A percentile compares a stretch with the other conserved stretches of the same genome.
Evolutionary conservation across 2,113 vertebrate species (phyloP).

Genomic region (Cyanoderma ruficeps): DNA sequence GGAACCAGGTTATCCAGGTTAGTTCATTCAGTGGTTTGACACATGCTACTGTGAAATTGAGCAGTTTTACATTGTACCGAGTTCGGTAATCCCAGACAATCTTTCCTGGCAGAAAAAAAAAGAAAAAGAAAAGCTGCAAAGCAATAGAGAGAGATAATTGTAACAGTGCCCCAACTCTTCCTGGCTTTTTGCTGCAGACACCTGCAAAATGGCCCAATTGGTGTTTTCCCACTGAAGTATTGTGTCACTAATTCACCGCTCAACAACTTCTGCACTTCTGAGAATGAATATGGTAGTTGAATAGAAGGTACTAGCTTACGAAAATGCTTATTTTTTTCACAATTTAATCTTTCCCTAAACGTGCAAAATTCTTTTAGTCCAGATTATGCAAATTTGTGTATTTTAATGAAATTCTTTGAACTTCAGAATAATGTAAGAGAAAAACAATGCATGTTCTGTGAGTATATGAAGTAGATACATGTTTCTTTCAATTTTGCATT

Average conservation of each 20-base stretch:
- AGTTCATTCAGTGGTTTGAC: background rate
- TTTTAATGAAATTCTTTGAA: background rate
- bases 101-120: slow-evolving; percentile 5
- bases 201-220: slow-evolving; percentile 43
- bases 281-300: background rate
- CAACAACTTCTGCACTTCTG: slow-evolving; percentile 13
- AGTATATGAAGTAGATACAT: background rate
- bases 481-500: background rate
- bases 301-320: background rate
- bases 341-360: background rate
- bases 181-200: slow-evolving; percentile 52
- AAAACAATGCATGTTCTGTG: background rate
- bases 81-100: background rate
- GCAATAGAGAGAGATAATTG: background rate
- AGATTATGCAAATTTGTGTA: background rate
- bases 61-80: background rate
- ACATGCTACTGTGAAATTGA: background rate
- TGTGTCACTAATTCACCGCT: background rate
- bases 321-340: background rate
- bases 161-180: background rate
- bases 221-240: slow-evolving; percentile 5
- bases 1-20: background rate
- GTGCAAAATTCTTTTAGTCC: background rate
- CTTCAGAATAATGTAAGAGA: background rate
- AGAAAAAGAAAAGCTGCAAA: slow-evolving; percentile 22